Conservation (phyloP, 2,888 invertebrate genomes). For the Apamea anceps region DNA sequence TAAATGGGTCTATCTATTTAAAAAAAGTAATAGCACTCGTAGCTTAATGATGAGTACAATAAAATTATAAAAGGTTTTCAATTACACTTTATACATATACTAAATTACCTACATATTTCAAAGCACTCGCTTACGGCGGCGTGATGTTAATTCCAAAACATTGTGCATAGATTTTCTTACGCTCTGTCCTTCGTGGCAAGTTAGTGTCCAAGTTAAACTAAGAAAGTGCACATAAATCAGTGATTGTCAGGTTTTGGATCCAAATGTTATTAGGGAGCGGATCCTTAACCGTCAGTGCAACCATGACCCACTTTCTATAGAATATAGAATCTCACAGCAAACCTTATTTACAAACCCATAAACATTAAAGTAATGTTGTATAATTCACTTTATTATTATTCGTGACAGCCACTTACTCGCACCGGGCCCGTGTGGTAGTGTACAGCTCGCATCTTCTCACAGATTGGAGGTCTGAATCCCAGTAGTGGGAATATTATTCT, state of each 20-base stretch:
- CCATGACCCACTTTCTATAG: conserved; percentile 16
- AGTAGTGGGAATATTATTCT: not conserved
- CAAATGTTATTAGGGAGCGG: conserved; percentile 5
- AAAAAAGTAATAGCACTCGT: not conserved
- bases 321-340: conserved; percentile 2
- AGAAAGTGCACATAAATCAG: not conserved
- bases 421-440: not conserved
- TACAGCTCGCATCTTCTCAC: too few species aligned
- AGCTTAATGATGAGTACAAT: not conserved
- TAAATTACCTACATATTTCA: not conserved
- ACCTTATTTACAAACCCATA: conserved; percentile 24
- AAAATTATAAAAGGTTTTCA: not conserved
- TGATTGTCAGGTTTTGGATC: conserved; percentile 7
- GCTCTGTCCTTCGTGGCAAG: not conserved
- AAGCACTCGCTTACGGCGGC: not conserved
- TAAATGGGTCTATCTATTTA: not conserved
- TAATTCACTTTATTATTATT: conserved; percentile 6
- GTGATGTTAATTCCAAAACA: not conserved
- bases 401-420: not conserved
- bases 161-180: not conserved
- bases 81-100: not conserved
- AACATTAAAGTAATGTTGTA: conserved; percentile 25
- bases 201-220: not conserved
- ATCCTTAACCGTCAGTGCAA: not conserved
- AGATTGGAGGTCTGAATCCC: not conserved